A percentile compares a stretch with the other conserved stretches of the same genome.
Evolutionary conservation across 2,888 invertebrate species (phyloP).

Genomic region (Polydesmus complanatus): DNA sequence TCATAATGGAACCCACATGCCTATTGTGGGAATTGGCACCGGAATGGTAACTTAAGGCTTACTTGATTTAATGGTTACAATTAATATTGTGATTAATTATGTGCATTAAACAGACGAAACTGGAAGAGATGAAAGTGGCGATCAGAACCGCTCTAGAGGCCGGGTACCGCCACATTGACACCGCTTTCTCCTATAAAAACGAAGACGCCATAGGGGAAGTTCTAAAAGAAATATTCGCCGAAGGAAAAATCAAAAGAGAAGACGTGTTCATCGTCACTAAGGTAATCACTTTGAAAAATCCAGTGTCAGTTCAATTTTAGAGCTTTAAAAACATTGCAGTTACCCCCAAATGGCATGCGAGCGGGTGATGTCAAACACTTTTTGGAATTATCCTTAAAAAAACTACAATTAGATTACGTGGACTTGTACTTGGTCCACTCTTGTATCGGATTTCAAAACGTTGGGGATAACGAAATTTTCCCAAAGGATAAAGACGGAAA

Average conservation of each 20-base stretch:
- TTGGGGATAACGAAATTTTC: conserved; percentile 46
- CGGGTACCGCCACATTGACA: conserved; percentile 33
- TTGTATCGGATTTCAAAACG: conserved; percentile 50
- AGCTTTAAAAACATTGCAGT: conserved; percentile 22
- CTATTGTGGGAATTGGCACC: conserved; percentile 10
- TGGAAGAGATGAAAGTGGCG: conserved; percentile 27
- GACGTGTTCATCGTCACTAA: conserved; percentile 33
- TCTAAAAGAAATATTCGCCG: conserved; percentile 26
- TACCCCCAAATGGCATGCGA: conserved; percentile 44
- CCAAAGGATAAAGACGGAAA: conserved; percentile 45
- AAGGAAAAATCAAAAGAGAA: conserved; percentile 28
- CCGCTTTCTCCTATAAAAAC: conserved; percentile 29
- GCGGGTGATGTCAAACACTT: conserved; percentile 51
- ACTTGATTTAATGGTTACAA: no score
- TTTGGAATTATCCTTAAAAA: conserved; percentile 49
- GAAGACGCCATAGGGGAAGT: conserved; percentile 31
- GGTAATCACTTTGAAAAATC: no score
- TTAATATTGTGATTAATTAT: no score
- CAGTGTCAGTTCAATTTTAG: background rate
- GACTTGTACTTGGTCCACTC: conserved; percentile 70
- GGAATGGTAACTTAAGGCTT: background rate
- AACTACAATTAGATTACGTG: conserved; percentile 59
- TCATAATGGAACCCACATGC: conserved; percentile 9
- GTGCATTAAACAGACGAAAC: conserved; percentile 25
- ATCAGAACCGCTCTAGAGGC: conserved; percentile 27